Evolutionary conservation across 2,888 invertebrate genomes (phyloP).

Genomic region (Rambutsinella grinnellia): DNA sequence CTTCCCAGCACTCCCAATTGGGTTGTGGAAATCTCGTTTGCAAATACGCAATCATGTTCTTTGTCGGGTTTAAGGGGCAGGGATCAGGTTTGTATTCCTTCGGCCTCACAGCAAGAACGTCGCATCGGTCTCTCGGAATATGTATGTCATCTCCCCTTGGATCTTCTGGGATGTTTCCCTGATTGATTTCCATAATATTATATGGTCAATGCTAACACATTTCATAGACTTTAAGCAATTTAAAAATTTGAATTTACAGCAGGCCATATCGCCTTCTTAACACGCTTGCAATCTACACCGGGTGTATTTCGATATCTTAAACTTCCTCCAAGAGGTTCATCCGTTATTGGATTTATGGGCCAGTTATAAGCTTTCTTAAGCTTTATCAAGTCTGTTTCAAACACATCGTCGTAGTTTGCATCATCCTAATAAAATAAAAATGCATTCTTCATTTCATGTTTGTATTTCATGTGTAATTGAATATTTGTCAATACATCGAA

Average conservation of each 20-base stretch:
- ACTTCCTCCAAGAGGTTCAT: constrained; percentile 60
- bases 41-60: constrained; percentile 45
- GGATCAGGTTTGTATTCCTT: constrained; percentile 1
- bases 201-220: too few relatives aligned
- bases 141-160: constrained; percentile 27
- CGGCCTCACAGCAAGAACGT: constrained; percentile 42
- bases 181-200: too few relatives aligned
- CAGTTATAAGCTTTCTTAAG: constrained; percentile 61
- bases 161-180: not conserved
- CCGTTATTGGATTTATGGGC: constrained; percentile 63
- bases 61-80: constrained; percentile 17
- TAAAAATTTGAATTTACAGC: not conserved
- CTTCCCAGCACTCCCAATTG: constrained; percentile 64
- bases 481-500: constrained; percentile 43
- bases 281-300: not conserved
- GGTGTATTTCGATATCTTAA: constrained; percentile 38
- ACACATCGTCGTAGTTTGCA: constrained; percentile 24
- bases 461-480: not conserved
- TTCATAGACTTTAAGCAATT: too few relatives aligned
- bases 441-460: not conserved
- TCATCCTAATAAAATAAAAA: constrained; percentile 48
- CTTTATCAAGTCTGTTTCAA: constrained; percentile 37
- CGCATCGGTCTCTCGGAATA: constrained; percentile 61
- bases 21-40: constrained; percentile 57
- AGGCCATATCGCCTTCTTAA: not conserved